Conservation (phyloP, 1,140 invertebrate species). For the Drosophila insularis region DNA sequence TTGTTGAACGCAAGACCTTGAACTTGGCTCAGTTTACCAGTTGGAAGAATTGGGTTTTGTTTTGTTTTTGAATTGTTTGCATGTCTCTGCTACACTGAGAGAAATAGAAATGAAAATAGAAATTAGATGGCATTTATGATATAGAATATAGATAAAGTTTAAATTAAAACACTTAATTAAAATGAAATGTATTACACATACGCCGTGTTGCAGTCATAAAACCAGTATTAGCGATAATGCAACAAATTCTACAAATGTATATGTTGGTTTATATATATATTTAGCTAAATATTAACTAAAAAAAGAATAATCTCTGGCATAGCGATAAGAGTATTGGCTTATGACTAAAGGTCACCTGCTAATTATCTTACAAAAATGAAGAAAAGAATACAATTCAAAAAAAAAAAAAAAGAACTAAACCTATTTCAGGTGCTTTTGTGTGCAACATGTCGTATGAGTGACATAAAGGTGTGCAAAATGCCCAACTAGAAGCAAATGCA, state of each 20-base stretch:
- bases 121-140: no score
- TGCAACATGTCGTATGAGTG: background rate
- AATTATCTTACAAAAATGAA: background rate
- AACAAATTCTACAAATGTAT: no score
- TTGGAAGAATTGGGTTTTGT: constrained; percentile 76
- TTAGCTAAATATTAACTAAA: background rate
- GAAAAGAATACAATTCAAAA: no score
- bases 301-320: background rate
- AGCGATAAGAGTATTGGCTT: background rate
- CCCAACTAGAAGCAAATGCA: background rate
- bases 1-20: constrained; percentile 77
- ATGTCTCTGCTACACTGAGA: constrained; percentile 26
- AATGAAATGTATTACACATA: no score
- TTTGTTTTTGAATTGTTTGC: constrained; percentile 75
- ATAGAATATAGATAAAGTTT: no score
- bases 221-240: no score
- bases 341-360: background rate
- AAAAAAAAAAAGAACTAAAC: no score
- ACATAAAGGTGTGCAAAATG: background rate
- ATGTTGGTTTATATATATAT: background rate
- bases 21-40: constrained; percentile 80
- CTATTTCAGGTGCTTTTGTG: background rate
- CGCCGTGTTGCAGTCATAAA: no score
- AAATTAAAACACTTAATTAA: no score
- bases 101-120: background rate